Percentiles rank a stretch among this genome's conserved stretches.
phyloP scores from a whole-genome alignment of 2,797 vertebrate genomes.

The Lindbergichthys nudifrons region DNA sequence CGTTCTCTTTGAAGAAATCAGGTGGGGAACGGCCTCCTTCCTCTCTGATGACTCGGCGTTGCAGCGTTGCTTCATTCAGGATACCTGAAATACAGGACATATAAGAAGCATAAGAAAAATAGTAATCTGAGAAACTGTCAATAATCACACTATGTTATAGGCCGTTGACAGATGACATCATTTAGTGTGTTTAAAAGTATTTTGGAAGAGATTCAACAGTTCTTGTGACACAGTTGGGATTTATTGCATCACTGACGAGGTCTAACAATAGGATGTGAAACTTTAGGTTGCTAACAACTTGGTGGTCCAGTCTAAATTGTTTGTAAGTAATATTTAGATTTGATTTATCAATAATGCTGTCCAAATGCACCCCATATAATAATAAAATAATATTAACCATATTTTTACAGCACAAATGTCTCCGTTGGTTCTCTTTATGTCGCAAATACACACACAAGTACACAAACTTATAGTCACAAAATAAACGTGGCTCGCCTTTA shows the following conservation, averaged over 20 bases:
- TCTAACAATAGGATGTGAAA: background rate
- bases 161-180: background rate
- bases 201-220: background rate
- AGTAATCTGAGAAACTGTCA: background rate
- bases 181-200: background rate
- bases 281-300: background rate
- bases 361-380: background rate
- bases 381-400: background rate
- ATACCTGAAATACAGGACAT: conserved; percentile 24
- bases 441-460: background rate
- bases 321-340: background rate
- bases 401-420: background rate
- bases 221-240: background rate
- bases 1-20: conserved; percentile 13
- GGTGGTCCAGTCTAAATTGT: background rate
- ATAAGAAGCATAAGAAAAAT: background rate
- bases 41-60: conserved; percentile 15
- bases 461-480: background rate
- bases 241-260: background rate
- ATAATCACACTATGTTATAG: background rate
- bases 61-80: background rate
- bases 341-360: background rate
- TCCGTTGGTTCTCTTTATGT: background rate
- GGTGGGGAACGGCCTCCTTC: conserved; percentile 6
- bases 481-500: background rate